A percentile compares a stretch with the other conserved stretches of the same genome.
These are phyloP conservation scores for Brachionus koreanus DNA, from an alignment of 1,140 invertebrate species.

Conservation along the genomic window DNA sequence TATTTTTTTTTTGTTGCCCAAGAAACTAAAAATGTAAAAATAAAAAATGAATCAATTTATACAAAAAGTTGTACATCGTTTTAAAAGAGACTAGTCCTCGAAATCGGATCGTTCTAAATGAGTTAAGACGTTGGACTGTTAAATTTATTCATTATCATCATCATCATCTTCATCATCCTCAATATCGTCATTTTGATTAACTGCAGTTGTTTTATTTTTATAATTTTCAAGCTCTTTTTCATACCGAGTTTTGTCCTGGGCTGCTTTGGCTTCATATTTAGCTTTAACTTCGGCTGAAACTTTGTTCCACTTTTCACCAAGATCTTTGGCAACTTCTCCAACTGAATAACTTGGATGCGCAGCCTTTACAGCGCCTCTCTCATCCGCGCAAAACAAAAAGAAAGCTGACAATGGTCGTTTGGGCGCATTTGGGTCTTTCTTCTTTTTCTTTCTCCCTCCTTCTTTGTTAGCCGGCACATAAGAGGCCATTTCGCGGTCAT, in stretches of 20 bases:
- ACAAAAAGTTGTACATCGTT: constrained; percentile 7
- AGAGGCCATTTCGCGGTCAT: constrained; percentile 89
- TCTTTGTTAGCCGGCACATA: constrained; percentile 77
- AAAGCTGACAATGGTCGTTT: constrained; percentile 97
- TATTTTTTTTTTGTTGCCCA: not conserved
- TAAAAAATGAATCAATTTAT: not conserved
- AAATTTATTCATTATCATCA: not conserved
- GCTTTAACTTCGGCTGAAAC: constrained; percentile 73
- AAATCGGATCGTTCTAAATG: not conserved
- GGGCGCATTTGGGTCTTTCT: constrained; percentile 97
- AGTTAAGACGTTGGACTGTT: not conserved
- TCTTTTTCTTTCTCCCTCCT: constrained; percentile 68
- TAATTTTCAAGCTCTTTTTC: constrained; percentile 61
- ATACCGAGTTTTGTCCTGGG: constrained; percentile 89
- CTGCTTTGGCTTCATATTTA: constrained; percentile 88
- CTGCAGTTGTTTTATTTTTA: not conserved
- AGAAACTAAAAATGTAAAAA: not conserved
- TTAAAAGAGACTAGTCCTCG: not conserved
- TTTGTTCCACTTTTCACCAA: constrained; percentile 89
- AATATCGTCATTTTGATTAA: not conserved
- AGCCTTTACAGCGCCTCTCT: constrained; percentile 84
- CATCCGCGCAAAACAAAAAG: constrained; percentile 98
- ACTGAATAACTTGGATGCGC: constrained; percentile 87
- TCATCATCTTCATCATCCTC: constrained; percentile 22
- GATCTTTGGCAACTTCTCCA: constrained; percentile 94